phyloP scores from a whole-genome alignment of 2,113 vertebrate genomes.

The Murina feae region DNA sequence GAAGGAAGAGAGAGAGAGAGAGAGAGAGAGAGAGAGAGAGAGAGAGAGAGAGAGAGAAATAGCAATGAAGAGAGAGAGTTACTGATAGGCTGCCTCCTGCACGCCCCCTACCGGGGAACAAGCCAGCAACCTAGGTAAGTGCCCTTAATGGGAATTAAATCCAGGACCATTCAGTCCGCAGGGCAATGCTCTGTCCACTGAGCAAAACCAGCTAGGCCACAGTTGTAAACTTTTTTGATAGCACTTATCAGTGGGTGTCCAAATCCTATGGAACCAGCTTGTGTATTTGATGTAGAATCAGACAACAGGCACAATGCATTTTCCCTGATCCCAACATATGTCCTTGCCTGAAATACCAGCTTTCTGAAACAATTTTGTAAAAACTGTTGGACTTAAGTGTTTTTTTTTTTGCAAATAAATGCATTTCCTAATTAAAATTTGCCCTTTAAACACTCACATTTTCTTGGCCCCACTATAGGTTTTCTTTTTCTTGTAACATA shows the following conservation, averaged over 20 bases:
- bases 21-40: no score
- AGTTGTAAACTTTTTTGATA: background rate
- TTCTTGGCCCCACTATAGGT: slow-evolving; percentile 65
- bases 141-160: no score
- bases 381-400: slow-evolving; percentile 67
- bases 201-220: background rate
- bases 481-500: slow-evolving; percentile 72
- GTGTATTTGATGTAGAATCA: slow-evolving; percentile 68
- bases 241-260: background rate
- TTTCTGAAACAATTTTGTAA: slow-evolving; percentile 74
- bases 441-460: slow-evolving; percentile 74
- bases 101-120: no score
- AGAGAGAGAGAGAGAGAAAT: no score
- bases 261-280: slow-evolving; percentile 71
- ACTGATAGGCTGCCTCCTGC: no score
- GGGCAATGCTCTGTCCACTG: no score
- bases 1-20: no score
- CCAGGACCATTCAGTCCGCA: no score
- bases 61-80: no score
- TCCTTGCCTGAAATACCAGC: slow-evolving; percentile 72
- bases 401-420: slow-evolving; percentile 75
- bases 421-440: slow-evolving; percentile 79
- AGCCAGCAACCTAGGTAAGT: no score
- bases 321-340: slow-evolving; percentile 69
- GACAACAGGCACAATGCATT: slow-evolving; percentile 62